Evolutionary conservation across 1,140 invertebrate genomes (phyloP).

Genomic region (Zophobas morio): DNA sequence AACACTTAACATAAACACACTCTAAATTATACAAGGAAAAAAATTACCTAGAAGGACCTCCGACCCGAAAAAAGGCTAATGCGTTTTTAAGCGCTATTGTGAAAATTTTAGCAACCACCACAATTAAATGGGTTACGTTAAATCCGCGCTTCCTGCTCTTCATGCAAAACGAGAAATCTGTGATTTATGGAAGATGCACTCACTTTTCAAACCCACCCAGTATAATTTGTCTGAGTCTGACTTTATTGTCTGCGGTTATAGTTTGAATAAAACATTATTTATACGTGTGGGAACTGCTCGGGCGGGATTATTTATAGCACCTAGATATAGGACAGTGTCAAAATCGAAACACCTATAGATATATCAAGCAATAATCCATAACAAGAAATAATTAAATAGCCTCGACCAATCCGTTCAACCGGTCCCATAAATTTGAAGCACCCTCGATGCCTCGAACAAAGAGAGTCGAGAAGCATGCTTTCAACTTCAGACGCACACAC

Average conservation of each 20-base stretch:
- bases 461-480: not conserved
- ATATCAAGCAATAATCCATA: slow-evolving; percentile 40
- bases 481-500: not conserved
- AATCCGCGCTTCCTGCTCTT: too few relatives aligned
- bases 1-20: slow-evolving; percentile 45
- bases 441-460: slow-evolving; percentile 4
- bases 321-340: slow-evolving; percentile 43
- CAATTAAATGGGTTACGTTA: too few relatives aligned
- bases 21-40: slow-evolving; percentile 38
- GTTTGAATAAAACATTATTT: slow-evolving; percentile 41
- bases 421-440: slow-evolving; percentile 45
- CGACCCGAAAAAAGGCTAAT: slow-evolving; percentile 21
- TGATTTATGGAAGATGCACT: slow-evolving; percentile 23
- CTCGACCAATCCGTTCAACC: slow-evolving; percentile 34
- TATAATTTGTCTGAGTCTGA: slow-evolving; percentile 37
- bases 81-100: slow-evolving; percentile 25
- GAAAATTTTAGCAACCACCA: slow-evolving; percentile 9
- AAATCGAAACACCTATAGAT: slow-evolving; percentile 48
- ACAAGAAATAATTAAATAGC: slow-evolving; percentile 46
- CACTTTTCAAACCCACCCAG: slow-evolving; percentile 26
- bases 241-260: slow-evolving; percentile 28
- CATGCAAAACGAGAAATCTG: slow-evolving; percentile 8
- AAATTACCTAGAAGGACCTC: slow-evolving; percentile 31
- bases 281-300: slow-evolving; percentile 12
- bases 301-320: slow-evolving; percentile 38